Evolutionary conservation across 2,888 invertebrate species (phyloP).

Genomic region (Agrochola litura): DNA sequence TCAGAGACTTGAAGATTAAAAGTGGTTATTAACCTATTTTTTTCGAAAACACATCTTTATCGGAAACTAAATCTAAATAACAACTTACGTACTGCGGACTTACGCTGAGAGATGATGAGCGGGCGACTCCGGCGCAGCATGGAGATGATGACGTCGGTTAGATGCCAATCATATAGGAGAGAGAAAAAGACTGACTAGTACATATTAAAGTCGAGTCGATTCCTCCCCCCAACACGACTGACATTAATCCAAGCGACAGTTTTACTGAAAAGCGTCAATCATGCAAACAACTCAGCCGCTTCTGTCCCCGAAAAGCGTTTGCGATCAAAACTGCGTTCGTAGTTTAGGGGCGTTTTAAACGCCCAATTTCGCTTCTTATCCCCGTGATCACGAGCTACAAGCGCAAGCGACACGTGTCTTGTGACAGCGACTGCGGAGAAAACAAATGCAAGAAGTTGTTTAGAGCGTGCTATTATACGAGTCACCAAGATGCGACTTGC

Average conservation of each 20-base stretch:
- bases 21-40: no score
- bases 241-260: background rate
- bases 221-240: background rate
- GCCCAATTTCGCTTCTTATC: background rate
- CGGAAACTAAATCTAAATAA: background rate
- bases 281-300: background rate
- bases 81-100: background rate
- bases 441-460: background rate
- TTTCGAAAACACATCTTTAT: background rate
- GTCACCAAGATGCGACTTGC: background rate
- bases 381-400: background rate
- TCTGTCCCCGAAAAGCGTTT: background rate
- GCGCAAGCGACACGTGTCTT: no score
- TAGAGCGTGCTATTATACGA: background rate
- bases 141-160: background rate
- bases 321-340: background rate
- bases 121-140: background rate
- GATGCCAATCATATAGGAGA: constrained; percentile 6
- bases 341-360: background rate
- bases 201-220: constrained; percentile 4
- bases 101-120: background rate
- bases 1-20: background rate
- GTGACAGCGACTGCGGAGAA: background rate
- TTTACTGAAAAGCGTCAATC: background rate
- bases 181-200: constrained; percentile 12